These are phyloP conservation scores for Helostoma temminkii DNA, from an alignment of 2,797 vertebrate species.

Conservation along the genomic window DNA sequence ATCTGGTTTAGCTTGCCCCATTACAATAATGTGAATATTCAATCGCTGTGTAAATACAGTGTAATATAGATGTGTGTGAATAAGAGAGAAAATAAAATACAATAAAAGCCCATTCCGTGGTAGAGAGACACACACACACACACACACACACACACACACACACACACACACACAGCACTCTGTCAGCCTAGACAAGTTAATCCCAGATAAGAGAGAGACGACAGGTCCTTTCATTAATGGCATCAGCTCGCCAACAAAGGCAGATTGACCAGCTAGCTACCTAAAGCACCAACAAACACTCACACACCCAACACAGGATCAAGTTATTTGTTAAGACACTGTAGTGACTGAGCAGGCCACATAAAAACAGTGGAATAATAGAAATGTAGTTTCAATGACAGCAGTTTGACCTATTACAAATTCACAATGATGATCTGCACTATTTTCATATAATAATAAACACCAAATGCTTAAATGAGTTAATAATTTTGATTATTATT, in stretches of 20 bases:
- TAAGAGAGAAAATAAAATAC: background rate
- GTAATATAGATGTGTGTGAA: conserved; percentile 5
- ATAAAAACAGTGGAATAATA: conserved; percentile 25
- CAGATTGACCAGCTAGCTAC: conserved; percentile 61
- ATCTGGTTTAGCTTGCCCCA: conserved; percentile 20
- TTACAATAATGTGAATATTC: background rate
- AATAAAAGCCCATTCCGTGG: conserved; percentile 21
- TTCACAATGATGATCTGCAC: background rate
- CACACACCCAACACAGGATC: conserved; percentile 33
- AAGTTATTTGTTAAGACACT: conserved; percentile 62
- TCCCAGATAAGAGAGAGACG: conserved; percentile 72
- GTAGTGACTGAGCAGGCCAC: conserved; percentile 36
- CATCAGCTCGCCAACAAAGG: conserved; percentile 65
- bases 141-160: conserved; percentile 24
- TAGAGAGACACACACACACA: no score
- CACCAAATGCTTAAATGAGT: background rate
- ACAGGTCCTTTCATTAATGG: conserved; percentile 68
- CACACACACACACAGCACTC: conserved; percentile 27
- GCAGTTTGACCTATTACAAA: no score
- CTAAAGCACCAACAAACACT: conserved; percentile 44
- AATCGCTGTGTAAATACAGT: background rate
- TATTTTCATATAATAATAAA: conserved; percentile 2
- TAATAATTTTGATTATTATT: background rate
- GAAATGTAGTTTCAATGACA: conserved; percentile 18
- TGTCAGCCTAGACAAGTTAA: conserved; percentile 70